Conservation (phyloP, 1,140 invertebrate genomes). For the Bombyx mori region ASM3026992v2 NC_085107.1:11662001-11662500, state of each 20-base stretch:
- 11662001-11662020: slow-evolving; percentile 50
- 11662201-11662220: slow-evolving; percentile 19
- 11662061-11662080: slow-evolving; percentile 25
- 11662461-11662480: slow-evolving; percentile 29
- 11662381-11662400: slow-evolving; percentile 29
- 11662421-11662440: slow-evolving; percentile 31
- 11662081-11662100: slow-evolving; percentile 26
- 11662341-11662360: slow-evolving; percentile 26
- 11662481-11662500: slow-evolving; percentile 30
- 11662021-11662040: slow-evolving; percentile 33
- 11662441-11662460: slow-evolving; percentile 23
- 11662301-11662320: slow-evolving; percentile 29
- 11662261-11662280: slow-evolving; percentile 26
- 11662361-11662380: slow-evolving; percentile 30
- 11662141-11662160: slow-evolving; percentile 32
- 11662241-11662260: slow-evolving; percentile 49
- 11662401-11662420: slow-evolving; percentile 24
- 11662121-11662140: slow-evolving; percentile 39
- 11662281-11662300: slow-evolving; percentile 20
- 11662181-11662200: slow-evolving; percentile 34
- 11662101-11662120: slow-evolving; percentile 31
- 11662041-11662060: slow-evolving; percentile 33
- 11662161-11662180: slow-evolving; percentile 44
- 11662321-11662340: slow-evolving; percentile 47
- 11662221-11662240: slow-evolving; percentile 25